Evolutionary conservation across 1,140 invertebrate genomes (phyloP), one percentile per base, ranked within the genome.

Genomic region (Drosophila pseudoananassae): DNA sequence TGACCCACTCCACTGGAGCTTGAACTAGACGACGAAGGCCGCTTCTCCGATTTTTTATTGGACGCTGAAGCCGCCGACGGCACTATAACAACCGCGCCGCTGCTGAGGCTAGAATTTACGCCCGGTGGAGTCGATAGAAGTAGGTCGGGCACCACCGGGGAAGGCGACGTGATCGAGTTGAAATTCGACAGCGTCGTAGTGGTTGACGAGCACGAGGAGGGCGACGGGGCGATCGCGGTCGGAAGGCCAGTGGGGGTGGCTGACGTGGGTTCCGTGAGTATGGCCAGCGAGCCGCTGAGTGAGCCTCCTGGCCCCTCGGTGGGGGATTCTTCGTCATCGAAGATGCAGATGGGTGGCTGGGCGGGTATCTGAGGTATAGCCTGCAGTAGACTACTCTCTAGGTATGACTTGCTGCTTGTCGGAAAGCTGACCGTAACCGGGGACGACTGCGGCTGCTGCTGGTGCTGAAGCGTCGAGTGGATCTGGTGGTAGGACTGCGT

Each of bases 301-400:
- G 55, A 27, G 2, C 64, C 36, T 23, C 77, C 47, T 15, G 29
- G 50, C 38, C 50, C 56, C n/a, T 91, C 90, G 27, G 78, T 74
- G 20, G 90, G 87, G 15, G 84, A 87, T 23, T 91, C 90, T 45
- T 89, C 90, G 77, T 91, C 90, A 63, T 91, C 90, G 54, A 91
- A 91, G 68, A 91, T 91, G 57, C 88, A 91, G 52, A 83, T 87
- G 49, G 90, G 90, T 63, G 90, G 90, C 60, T 91, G 90, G 53
- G 84, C 87, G 71, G 90, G 90, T 70, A 91, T 91, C 74, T 91
- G 90, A 47, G 87, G 79, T 74, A 91, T 91, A 38, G 89, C 87
- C 58, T 91, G 90, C 40, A 91, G 69, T 47, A 91, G 74, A 52
- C 90, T 91, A 25, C 83, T 81, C 52, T 91, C 90, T 68, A 90